These are phyloP conservation scores for Lasioglossum albipes DNA, from an alignment of 1,140 invertebrate genomes.

Conservation along the genomic window DNA sequence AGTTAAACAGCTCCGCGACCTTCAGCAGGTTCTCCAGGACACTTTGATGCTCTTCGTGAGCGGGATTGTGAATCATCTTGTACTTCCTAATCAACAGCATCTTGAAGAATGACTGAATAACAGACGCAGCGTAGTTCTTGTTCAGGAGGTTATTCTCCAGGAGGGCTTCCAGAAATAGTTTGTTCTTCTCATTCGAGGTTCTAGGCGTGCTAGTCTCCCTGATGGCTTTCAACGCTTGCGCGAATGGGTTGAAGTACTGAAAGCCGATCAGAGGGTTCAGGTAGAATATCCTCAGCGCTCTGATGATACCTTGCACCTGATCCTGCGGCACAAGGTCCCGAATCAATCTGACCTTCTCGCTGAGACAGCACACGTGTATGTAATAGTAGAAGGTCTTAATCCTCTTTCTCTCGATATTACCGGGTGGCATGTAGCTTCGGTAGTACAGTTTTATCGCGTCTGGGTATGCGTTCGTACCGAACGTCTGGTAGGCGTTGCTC, in stretches of 20 bases:
- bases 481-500: constrained; percentile 61
- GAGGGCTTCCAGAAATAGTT: no score
- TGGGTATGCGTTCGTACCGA: constrained; percentile 61
- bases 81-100: constrained; percentile 53
- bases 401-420: not conserved
- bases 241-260: not conserved
- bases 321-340: not conserved
- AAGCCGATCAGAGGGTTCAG: constrained; percentile 52
- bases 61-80: constrained; percentile 41
- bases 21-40: constrained; percentile 37
- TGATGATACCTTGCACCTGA: not conserved
- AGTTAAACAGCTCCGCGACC: constrained; percentile 52
- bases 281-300: constrained; percentile 59
- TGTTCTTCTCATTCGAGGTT: not conserved
- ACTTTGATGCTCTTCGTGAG: constrained; percentile 36
- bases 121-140: constrained; percentile 26
- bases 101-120: constrained; percentile 62
- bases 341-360: constrained; percentile 51
- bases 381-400: constrained; percentile 38
- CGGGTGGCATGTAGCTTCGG: constrained; percentile 63
- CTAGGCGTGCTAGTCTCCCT: not conserved
- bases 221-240: not conserved
- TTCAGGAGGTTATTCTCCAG: no score
- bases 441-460: constrained; percentile 62
- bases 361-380: constrained; percentile 64